A percentile compares a stretch with the other conserved stretches of the same genome.
Evolutionary conservation across 2,797 vertebrate genomes (phyloP).

Genomic region (Protonibea diacanthus): DNA sequence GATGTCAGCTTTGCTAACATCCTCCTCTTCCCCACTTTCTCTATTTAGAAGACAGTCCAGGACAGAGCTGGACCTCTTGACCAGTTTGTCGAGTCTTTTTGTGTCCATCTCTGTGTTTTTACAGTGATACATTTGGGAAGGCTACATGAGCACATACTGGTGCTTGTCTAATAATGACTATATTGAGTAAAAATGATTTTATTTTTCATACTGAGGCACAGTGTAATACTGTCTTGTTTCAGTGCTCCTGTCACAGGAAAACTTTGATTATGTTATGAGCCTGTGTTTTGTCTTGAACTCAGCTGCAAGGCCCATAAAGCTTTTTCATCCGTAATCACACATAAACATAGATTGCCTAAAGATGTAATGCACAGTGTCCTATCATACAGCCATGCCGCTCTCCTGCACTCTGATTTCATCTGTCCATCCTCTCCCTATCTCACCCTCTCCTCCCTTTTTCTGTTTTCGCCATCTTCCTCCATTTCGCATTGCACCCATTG

Average conservation of each 20-base stretch:
- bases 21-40: no score
- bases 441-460: conserved; percentile 52
- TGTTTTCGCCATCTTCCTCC: conserved; percentile 64
- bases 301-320: neutral
- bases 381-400: conserved; percentile 14
- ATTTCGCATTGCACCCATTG: conserved; percentile 78
- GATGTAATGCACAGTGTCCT: neutral
- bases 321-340: neutral
- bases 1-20: no score
- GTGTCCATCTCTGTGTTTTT: neutral
- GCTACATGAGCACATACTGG: neutral
- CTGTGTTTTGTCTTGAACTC: neutral
- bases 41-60: no score
- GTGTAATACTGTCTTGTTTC: neutral
- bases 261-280: neutral
- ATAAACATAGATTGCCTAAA: conserved; percentile 5
- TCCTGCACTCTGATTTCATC: conserved; percentile 44
- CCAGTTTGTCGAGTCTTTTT: no score
- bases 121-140: neutral
- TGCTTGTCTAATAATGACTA: neutral
- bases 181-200: neutral
- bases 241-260: neutral
- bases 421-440: conserved; percentile 46
- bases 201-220: neutral
- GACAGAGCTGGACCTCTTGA: no score